Base-by-base conservation (phyloP, 2,113 vertebrate species). In the Numenius arquata region DNA sequence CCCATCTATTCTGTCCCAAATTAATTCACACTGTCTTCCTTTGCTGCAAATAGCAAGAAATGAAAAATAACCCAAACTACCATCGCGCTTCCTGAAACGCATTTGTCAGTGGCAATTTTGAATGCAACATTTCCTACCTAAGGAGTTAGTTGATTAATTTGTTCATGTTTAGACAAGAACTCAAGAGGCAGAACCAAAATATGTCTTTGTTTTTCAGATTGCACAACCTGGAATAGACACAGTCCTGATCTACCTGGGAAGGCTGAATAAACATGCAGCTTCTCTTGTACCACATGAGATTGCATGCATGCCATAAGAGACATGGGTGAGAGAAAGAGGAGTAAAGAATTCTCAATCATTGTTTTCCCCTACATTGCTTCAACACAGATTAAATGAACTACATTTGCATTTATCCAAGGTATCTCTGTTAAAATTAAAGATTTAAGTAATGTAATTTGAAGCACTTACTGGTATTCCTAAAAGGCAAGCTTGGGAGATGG, bases 81-180 rank as follows among this genome's bases (percentile, higher is more conserved):
- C 34, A 26, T 40, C 0, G 0, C 0, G 1, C 48, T 81, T 86
- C 56, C 61, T 53, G 30, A 90, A 93, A 73, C 5, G 1, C 45
- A 95, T 93, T 94, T 93, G 50, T 93, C 93, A 94, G 50, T 80
- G 82, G 62, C 63, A 91, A 82, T 83, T 93, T 80, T 94, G 88
- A 91, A 74, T 40, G 32, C 71, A 93, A 90, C 85, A 74, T 95
- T 95, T 95, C 74, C 53, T 72, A 19, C 84, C 55, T 88, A 85
- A 88, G 68, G 27, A 89, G 29, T 56, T 75, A 85, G 40, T 65
- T 96, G 71, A 96, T 94, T 94, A 90, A 93, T 95, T 83, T 76
- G 38, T 80, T 88, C 71, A 30, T 73, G 59, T 90, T 93, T 90
- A 80, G 85, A 85, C 71, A 88, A 88, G 58, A 90, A 36, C 58